Evolutionary conservation across 2,797 vertebrate species (phyloP).

Genomic region (Urocyon cinereoargenteus): DNA sequence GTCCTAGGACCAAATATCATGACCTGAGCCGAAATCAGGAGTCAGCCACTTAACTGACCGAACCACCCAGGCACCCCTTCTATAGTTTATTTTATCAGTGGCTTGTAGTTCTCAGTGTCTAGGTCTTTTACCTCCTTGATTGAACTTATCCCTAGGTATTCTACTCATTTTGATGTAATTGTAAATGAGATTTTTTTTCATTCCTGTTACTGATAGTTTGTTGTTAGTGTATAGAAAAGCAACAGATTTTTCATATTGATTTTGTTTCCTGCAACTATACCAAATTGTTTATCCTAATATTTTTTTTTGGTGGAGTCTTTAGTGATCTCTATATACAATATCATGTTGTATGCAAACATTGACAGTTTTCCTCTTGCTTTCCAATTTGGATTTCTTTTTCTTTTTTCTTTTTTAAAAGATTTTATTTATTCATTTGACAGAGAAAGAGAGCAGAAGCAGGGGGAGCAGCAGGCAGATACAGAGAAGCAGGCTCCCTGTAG

Average conservation of each 20-base stretch:
- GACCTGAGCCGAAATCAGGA: background rate
- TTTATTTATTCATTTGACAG: too few species aligned
- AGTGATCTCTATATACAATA: background rate
- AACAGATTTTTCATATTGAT: background rate
- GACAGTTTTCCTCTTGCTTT: background rate
- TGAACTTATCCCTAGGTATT: background rate
- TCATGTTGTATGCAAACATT: background rate
- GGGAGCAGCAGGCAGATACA: too few species aligned
- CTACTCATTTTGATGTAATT: background rate
- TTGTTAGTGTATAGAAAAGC: background rate
- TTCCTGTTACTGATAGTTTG: background rate
- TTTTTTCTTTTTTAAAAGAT: background rate
- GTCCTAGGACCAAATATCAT: background rate
- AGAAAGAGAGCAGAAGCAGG: too few species aligned
- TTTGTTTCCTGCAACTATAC: background rate
- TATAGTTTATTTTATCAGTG: background rate
- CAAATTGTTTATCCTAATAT: background rate
- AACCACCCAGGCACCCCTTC: background rate
- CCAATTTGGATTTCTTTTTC: background rate
- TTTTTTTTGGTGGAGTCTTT: background rate
- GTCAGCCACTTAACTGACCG: background rate
- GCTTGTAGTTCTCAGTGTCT: background rate
- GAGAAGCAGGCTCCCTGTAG: too few species aligned
- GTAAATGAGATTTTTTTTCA: background rate
- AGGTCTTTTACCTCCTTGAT: background rate